These are phyloP conservation scores for Xiphophorus couchianus DNA, from an alignment of 2,113 vertebrate genomes.

Conservation along the genomic window DNA sequence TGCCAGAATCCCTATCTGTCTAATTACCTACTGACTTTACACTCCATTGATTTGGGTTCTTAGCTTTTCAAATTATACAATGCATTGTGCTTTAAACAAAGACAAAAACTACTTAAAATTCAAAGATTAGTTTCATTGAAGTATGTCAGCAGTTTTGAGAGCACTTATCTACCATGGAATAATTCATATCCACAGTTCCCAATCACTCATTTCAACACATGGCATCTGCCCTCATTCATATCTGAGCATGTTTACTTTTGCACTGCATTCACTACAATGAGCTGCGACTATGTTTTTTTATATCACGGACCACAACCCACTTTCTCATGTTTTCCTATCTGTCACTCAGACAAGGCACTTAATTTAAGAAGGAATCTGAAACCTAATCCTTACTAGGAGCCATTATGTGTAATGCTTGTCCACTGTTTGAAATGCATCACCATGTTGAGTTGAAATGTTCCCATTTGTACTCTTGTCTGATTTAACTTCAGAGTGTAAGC, in stretches of 20 bases:
- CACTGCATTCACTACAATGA: not conserved
- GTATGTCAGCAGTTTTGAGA: constrained; percentile 84
- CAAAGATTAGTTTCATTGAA: constrained; percentile 87
- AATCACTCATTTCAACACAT: constrained; percentile 35
- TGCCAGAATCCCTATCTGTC: constrained; percentile 77
- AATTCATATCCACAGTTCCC: constrained; percentile 78
- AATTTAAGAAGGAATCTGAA: constrained; percentile 58
- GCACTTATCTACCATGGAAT: constrained; percentile 67
- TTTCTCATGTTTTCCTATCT: constrained; percentile 59
- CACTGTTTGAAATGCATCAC: constrained; percentile 60
- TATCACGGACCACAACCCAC: constrained; percentile 41
- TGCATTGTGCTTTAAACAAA: constrained; percentile 91
- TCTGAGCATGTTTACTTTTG: not conserved
- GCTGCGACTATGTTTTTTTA: constrained; percentile 33
- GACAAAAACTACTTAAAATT: constrained; percentile 87
- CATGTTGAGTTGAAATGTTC: constrained; percentile 22
- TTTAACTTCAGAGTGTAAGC: constrained; percentile 18
- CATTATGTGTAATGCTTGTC: constrained; percentile 62
- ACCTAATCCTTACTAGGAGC: constrained; percentile 51
- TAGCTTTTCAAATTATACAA: constrained; percentile 90
- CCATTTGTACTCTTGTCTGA: constrained; percentile 40
- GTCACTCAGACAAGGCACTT: constrained; percentile 58
- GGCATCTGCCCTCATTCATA: constrained; percentile 8
- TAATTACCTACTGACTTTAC: constrained; percentile 86
- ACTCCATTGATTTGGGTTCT: constrained; percentile 89